These are phyloP conservation scores for Macropodus opercularis DNA, from an alignment of 2,797 vertebrate genomes.

Conservation along the genomic window DNA sequence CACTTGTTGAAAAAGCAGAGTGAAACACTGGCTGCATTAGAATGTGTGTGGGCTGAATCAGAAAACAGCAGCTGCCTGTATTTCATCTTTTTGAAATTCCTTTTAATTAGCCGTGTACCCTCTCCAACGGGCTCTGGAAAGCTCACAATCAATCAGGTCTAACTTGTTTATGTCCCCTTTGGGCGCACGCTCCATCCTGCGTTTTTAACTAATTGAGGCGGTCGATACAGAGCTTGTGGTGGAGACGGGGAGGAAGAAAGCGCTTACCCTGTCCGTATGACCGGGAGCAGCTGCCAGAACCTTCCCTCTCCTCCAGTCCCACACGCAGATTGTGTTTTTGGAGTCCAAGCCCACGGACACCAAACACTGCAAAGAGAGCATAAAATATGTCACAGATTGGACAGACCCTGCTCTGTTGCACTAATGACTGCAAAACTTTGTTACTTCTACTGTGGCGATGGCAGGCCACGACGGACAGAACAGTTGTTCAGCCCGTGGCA, in stretches of 20 bases:
- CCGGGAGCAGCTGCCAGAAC: constrained; percentile 94
- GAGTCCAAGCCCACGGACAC: constrained; percentile 98
- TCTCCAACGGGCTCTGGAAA: constrained; percentile 56
- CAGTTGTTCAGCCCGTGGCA: constrained; percentile 75
- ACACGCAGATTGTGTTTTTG: constrained; percentile 98
- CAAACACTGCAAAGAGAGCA: constrained; percentile 87
- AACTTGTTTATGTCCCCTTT: constrained; percentile 68
- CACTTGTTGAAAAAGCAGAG: constrained; percentile 5
- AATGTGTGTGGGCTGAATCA: constrained; percentile 55
- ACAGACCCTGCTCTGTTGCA: constrained; percentile 46
- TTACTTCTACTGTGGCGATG: constrained; percentile 46
- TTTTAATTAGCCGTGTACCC: constrained; percentile 70
- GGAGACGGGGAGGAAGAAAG: constrained; percentile 44
- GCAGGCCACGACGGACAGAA: constrained; percentile 57
- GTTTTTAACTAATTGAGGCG: constrained; percentile 54
- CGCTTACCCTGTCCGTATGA: constrained; percentile 96
- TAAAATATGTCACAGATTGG: constrained; percentile 51
- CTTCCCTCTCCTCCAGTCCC: constrained; percentile 98
- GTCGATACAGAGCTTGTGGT: constrained; percentile 62
- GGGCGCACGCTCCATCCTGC: constrained; percentile 46
- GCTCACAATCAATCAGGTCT: constrained; percentile 71
- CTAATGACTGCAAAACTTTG: constrained; percentile 44
- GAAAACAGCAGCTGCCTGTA: constrained; percentile 58
- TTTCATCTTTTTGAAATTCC: constrained; percentile 71
- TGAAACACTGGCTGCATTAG: constrained; percentile 22